phyloP scores from a whole-genome alignment of 2,888 invertebrate genomes.

The Noctuana brunneofusca region DNA sequence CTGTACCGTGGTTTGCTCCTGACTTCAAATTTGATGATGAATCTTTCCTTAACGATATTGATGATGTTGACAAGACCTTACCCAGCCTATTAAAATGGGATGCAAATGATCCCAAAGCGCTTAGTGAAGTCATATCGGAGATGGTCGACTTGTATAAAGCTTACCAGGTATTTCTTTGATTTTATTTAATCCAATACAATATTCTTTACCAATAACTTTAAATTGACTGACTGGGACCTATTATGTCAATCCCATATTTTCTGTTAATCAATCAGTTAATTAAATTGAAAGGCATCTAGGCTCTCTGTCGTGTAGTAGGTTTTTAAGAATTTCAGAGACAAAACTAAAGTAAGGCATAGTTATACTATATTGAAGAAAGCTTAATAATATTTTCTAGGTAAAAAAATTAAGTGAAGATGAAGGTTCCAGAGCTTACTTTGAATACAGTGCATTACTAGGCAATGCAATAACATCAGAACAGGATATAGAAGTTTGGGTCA shows the following conservation, averaged over 20 bases:
- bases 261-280: no score
- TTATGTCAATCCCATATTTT: no score
- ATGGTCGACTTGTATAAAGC: constrained; percentile 84
- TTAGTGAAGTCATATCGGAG: constrained; percentile 84
- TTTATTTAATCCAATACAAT: not conserved
- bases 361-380: no score
- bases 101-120: constrained; percentile 80
- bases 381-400: constrained; percentile 64
- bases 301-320: no score
- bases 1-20: constrained; percentile 86
- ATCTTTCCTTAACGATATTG: constrained; percentile 83
- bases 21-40: constrained; percentile 90
- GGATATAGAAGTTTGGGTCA: constrained; percentile 86
- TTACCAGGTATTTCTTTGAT: constrained; percentile 79
- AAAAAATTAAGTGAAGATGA: constrained; percentile 77
- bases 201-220: not conserved
- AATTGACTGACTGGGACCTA: no score
- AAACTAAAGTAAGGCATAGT: no score
- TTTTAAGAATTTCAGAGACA: no score
- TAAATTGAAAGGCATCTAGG: no score
- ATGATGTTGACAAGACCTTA: constrained; percentile 77
- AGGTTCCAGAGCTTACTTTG: constrained; percentile 82
- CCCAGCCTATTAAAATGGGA: constrained; percentile 87
- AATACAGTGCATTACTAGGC: constrained; percentile 84
- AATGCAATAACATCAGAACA: constrained; percentile 77